phyloP scores from a whole-genome alignment of 2,797 vertebrate species.

The Iguana delicatissima region DNA sequence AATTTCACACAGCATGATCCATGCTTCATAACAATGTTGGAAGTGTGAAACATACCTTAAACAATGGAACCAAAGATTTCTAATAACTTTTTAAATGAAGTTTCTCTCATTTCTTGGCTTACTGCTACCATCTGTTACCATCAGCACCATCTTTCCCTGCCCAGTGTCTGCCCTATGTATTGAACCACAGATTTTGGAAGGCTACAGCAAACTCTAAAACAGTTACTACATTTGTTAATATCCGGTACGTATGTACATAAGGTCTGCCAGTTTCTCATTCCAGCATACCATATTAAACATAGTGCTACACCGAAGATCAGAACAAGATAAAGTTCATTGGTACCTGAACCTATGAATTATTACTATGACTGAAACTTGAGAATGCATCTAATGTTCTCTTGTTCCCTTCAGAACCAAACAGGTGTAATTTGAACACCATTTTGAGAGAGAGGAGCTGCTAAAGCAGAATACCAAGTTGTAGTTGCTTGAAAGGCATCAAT shows the following conservation, averaged over 20 bases:
- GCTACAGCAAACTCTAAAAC: not conserved
- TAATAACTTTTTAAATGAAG: not conserved
- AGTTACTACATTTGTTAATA: not conserved
- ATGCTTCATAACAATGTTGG: not conserved
- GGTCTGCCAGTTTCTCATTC: not conserved
- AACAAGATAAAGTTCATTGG: not conserved
- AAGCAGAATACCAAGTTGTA: not conserved
- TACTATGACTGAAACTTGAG: not conserved
- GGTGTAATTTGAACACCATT: constrained; percentile 3
- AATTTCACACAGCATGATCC: not conserved
- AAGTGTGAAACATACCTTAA: not conserved
- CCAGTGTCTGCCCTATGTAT: not conserved
- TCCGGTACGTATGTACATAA: not conserved
- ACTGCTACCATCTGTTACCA: too few species aligned
- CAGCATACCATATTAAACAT: not conserved
- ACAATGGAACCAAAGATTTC: not conserved
- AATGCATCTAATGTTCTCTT: constrained; percentile 4
- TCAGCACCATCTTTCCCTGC: not conserved
- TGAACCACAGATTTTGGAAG: not conserved
- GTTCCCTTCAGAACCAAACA: not conserved
- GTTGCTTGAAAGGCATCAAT: not conserved
- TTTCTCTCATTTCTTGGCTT: not conserved
- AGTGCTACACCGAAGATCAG: not conserved
- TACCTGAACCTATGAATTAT: not conserved
- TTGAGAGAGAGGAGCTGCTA: not conserved